Conservation (phyloP, 2,113 vertebrate species). For the Hypocryptadius cinnamomeus region DNA sequence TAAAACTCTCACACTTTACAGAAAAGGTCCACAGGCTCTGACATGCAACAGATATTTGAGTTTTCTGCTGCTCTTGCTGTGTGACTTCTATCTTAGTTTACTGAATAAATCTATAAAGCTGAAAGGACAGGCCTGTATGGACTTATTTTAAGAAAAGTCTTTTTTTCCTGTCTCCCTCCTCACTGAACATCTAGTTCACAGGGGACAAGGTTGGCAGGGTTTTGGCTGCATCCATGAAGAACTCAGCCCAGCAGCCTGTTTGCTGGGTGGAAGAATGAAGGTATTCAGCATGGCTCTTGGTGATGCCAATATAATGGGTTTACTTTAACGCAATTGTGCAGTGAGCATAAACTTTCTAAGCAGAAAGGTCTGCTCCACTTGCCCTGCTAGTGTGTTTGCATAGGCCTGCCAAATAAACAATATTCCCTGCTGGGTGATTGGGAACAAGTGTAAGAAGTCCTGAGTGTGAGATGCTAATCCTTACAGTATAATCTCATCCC, state of each 20-base stretch:
- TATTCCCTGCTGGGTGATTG: neutral
- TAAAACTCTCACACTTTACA: neutral
- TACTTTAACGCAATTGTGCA: neutral
- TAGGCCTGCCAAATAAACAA: neutral
- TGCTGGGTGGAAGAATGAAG: neutral
- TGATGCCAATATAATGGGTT: neutral
- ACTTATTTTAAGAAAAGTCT: neutral
- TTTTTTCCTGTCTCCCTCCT: neutral
- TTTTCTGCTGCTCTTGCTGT: neutral
- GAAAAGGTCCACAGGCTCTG: neutral
- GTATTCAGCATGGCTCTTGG: neutral
- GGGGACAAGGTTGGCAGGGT: neutral
- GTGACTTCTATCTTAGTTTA: neutral
- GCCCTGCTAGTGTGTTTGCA: neutral
- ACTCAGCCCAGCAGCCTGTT: neutral
- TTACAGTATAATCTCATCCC: neutral
- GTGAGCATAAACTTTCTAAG: neutral
- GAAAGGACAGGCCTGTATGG: neutral
- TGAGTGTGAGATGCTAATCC: neutral
- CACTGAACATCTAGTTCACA: neutral
- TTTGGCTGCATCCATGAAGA: neutral
- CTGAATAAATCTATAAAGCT: neutral
- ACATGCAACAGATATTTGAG: neutral
- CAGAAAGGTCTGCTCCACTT: neutral
- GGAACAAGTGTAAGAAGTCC: neutral